Evolutionary conservation across 2,797 vertebrate species (phyloP), one percentile per base, ranked within the genome.

Genomic region (Remorina albescens): DNA sequence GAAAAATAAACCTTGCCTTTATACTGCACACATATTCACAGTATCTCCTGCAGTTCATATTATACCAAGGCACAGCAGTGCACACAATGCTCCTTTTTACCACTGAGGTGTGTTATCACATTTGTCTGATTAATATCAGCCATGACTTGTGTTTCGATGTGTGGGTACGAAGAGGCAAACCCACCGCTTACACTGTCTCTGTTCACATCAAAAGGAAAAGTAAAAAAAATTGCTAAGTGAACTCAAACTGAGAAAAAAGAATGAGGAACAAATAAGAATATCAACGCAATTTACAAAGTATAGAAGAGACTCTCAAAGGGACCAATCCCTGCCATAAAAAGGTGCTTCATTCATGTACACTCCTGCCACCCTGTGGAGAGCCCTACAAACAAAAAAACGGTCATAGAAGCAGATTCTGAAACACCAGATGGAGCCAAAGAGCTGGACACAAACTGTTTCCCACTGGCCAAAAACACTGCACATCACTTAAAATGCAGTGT

Each of bases 351-450:
- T 65, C 28, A 77, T 25, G 67, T 74, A 21, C 80, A 49, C 36
- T 53, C 49, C 82, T 53, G 77, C 70, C 82, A 49, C 63, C 73
- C 83, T 4, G 42, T 83, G 86, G 77, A 36, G 0, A 28, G 15
- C 0, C 0, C 0, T 4, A 0, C 0, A 5, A 56, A 39, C 9
- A 71, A 39, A 32, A 49, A 7, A 30, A n/a, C 26, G 4, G 4
- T 0, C 6, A 0, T 30, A 23, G 8, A 53, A 8, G 30, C 6
- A 18, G 3, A 0, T 6, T 5, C 4, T 2, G 0, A 2, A 37
- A 34, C 90, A 84, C 70, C 34, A 87, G 81, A 54, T 85, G 88
- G 85, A 26, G 41, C 49, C 67, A 84, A 32, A 86, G 26, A 23
- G 13, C 62, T 18, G 5, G 21, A 30, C 13, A 70, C 13, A 42